Evolutionary conservation across 2,797 vertebrate genomes (phyloP).

Genomic region (Jordanella pulchra): DNA sequence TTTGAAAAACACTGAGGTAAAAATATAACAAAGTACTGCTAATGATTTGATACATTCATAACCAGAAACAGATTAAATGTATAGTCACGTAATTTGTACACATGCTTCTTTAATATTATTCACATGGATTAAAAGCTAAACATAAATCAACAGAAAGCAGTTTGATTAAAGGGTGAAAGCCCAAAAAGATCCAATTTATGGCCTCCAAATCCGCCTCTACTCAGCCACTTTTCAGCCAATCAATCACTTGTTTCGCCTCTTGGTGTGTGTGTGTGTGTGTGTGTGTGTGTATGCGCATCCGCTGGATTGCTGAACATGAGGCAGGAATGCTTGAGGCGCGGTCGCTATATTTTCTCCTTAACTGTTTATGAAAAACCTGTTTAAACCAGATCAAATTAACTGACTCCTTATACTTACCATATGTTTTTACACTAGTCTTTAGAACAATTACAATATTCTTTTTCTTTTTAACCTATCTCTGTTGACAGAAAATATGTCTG

Average conservation of each 20-base stretch:
- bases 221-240: conserved; percentile 8
- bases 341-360: neutral
- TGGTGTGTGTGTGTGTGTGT: neutral
- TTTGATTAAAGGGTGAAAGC: neutral
- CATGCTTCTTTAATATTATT: neutral
- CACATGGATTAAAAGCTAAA: neutral
- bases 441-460: neutral
- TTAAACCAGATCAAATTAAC: neutral
- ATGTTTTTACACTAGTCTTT: no score
- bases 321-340: neutral
- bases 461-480: neutral
- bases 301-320: neutral
- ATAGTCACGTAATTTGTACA: neutral
- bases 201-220: neutral
- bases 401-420: neutral
- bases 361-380: neutral
- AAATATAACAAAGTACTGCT: conserved; percentile 42
- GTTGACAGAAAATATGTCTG: neutral
- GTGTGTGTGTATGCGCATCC: neutral
- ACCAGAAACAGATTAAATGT: neutral
- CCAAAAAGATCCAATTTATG: conserved; percentile 3
- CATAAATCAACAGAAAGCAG: neutral
- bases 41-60: conserved; percentile 41
- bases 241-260: neutral
- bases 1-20: conserved; percentile 50